Evolutionary conservation across 2,888 invertebrate genomes (phyloP).

Genomic region (Scrobipalpa atriplicella): DNA sequence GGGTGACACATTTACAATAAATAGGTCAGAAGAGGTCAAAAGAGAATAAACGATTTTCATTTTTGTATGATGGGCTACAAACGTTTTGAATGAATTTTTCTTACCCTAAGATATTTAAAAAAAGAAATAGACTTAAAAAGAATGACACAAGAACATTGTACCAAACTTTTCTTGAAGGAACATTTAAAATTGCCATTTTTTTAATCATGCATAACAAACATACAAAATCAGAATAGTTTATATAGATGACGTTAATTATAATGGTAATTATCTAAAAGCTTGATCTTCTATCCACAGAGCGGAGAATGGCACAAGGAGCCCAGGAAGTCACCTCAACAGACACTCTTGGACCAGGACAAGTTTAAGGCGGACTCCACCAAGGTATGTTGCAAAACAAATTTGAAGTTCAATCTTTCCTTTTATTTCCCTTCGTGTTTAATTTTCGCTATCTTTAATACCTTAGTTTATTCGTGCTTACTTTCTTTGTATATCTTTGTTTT

Average conservation of each 20-base stretch:
- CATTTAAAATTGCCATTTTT: too few species aligned
- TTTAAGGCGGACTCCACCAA: constrained; percentile 90
- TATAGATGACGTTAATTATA: too few species aligned
- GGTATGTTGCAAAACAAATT: constrained; percentile 71
- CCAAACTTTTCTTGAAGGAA: too few species aligned
- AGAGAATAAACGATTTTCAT: too few species aligned
- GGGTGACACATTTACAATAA: background rate
- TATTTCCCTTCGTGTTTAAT: background rate
- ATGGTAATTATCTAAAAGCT: background rate
- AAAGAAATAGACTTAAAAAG: too few species aligned
- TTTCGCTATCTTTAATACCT: constrained; percentile 32
- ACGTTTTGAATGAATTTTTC: background rate
- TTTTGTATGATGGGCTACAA: too few species aligned
- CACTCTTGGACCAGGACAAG: constrained; percentile 94
- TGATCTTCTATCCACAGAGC: constrained; percentile 56
- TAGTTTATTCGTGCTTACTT: constrained; percentile 33
- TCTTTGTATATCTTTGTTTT: constrained; percentile 30
- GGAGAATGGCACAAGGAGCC: constrained; percentile 84
- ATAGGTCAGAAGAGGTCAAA: background rate
- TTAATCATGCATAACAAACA: too few species aligned
- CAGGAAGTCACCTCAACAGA: constrained; percentile 86
- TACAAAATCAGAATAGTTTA: too few species aligned
- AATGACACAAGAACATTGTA: too few species aligned
- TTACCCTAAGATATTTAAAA: background rate
- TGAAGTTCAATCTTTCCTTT: background rate